Evolutionary conservation across 1,140 invertebrate species (phyloP).

Genomic region (Drosophila ambigua): DNA sequence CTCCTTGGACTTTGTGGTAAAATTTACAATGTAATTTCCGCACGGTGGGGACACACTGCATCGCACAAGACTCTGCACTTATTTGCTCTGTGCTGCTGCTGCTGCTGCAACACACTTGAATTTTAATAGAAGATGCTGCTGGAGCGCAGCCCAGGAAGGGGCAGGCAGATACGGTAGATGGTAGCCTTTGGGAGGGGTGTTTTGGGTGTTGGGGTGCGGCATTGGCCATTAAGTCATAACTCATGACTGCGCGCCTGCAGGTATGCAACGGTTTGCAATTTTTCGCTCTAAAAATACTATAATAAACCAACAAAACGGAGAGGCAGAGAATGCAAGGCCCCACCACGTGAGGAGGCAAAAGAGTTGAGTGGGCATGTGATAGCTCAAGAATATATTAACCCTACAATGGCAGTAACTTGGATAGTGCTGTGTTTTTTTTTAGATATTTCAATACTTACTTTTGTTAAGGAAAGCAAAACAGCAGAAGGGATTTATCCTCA

Average conservation of each 20-base stretch:
- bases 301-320: slow-evolving; percentile 41
- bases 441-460: too few species aligned
- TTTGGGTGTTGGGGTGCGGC: background rate
- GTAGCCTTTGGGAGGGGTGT: background rate
- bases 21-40: slow-evolving; percentile 63
- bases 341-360: too few species aligned
- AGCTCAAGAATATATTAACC: too few species aligned
- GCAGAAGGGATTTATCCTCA: too few species aligned
- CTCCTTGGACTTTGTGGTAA: slow-evolving; percentile 52
- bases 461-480: too few species aligned
- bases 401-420: too few species aligned
- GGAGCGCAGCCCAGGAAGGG: background rate
- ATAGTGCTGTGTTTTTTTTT: too few species aligned
- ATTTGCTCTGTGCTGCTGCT: slow-evolving; percentile 32
- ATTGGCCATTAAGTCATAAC: slow-evolving; percentile 62
- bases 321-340: background rate
- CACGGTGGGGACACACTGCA: slow-evolving; percentile 11
- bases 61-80: slow-evolving; percentile 16
- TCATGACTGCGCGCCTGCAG: slow-evolving; percentile 48
- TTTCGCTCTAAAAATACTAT: slow-evolving; percentile 51
- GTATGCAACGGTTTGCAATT: slow-evolving; percentile 42
- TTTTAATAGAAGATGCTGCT: slow-evolving; percentile 69
- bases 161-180: background rate
- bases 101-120: slow-evolving; percentile 59
- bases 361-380: too few species aligned